These are phyloP conservation scores for Drosophila persimilis DNA, from an alignment of 1,140 invertebrate species.

Conservation along the genomic window DNA sequence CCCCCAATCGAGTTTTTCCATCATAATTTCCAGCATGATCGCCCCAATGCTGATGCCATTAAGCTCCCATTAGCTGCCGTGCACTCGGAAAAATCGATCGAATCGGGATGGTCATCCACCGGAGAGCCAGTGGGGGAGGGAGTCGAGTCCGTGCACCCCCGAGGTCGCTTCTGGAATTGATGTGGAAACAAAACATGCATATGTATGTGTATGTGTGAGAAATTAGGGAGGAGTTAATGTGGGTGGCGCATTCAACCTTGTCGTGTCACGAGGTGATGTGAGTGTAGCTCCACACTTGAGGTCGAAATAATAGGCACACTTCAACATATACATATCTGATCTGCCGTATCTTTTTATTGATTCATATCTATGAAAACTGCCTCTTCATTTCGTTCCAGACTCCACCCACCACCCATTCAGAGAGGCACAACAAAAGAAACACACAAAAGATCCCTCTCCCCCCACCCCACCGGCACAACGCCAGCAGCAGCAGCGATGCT, in stretches of 20 bases:
- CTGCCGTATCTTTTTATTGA: too few relatives aligned
- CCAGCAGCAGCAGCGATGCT: constrained; percentile 15
- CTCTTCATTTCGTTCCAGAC: too few relatives aligned
- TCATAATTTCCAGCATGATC: constrained; percentile 72
- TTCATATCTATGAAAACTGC: too few relatives aligned
- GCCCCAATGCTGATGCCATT: constrained; percentile 7
- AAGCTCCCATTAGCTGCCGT: constrained; percentile 9
- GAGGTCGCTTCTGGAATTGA: constrained; percentile 41
- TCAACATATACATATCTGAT: too few relatives aligned
- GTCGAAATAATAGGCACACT: too few relatives aligned
- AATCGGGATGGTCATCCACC: neutral
- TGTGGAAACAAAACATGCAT: constrained; percentile 12
- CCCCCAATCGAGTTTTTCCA: constrained; percentile 21
- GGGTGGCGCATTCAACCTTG: neutral
- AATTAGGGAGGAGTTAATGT: neutral
- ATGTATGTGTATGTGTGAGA: constrained; percentile 6
- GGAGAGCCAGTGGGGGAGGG: neutral
- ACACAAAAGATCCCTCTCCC: constrained; percentile 29
- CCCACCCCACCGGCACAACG: neutral
- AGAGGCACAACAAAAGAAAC: constrained; percentile 27
- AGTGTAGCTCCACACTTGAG: too few relatives aligned
- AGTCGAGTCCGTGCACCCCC: neutral
- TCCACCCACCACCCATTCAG: constrained; percentile 37
- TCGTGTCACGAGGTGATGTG: constrained; percentile 32
- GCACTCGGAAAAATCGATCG: constrained; percentile 69